Evolutionary conservation across 2,113 vertebrate species (phyloP).

Genomic region (Brachyhypopomus occidentalis): DNA sequence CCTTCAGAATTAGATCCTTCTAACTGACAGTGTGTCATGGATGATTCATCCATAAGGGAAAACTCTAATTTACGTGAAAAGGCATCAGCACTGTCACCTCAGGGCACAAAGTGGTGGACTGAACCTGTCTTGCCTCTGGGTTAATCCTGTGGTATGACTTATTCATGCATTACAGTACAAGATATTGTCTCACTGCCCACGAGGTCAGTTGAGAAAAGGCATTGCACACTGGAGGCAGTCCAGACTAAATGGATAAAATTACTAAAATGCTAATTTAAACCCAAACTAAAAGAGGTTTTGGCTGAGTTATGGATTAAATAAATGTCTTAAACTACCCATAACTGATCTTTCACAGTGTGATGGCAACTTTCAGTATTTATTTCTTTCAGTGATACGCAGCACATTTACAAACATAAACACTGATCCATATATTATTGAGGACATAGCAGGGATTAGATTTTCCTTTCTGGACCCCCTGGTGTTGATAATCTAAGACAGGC

Average conservation of each 20-base stretch:
- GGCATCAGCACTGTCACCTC: constrained; percentile 15
- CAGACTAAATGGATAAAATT: not conserved
- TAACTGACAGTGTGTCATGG: constrained; percentile 14
- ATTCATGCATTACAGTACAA: constrained; percentile 18
- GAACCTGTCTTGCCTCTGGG: constrained; percentile 14
- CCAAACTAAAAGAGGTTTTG: not conserved
- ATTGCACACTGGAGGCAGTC: constrained; percentile 31
- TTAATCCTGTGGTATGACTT: constrained; percentile 14
- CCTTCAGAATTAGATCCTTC: constrained; percentile 13
- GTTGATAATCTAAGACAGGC: too few species aligned
- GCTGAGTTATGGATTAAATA: not conserved
- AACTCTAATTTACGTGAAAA: constrained; percentile 33
- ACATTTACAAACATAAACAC: not conserved
- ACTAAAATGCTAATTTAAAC: too few species aligned
- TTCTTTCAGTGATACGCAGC: not conserved
- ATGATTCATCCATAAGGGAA: constrained; percentile 32
- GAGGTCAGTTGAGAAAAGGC: not conserved
- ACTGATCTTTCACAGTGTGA: not conserved
- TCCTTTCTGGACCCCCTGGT: too few species aligned
- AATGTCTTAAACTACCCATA: too few species aligned
- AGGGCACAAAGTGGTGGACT: not conserved
- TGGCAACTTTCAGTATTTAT: not conserved
- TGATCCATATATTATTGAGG: not conserved
- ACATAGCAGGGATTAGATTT: too few species aligned
- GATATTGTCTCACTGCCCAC: not conserved